phyloP scores from a whole-genome alignment of 2,797 vertebrate species.

The Rousettus madagascariensis region DNA sequence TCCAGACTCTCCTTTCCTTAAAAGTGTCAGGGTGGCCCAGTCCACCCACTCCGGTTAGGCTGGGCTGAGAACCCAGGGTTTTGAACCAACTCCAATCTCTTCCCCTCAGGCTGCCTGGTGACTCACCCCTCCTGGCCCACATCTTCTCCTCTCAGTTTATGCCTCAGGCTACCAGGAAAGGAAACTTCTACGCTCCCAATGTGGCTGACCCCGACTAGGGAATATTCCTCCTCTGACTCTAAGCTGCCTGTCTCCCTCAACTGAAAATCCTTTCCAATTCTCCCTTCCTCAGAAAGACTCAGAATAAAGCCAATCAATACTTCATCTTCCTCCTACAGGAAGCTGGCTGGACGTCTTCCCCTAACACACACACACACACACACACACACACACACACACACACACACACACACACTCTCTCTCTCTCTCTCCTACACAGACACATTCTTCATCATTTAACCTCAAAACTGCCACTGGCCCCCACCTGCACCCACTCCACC shows the following conservation, averaged over 20 bases:
- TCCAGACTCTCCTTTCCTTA: not conserved
- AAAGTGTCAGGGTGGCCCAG: not conserved
- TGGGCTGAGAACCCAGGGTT: not conserved
- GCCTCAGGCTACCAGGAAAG: not conserved
- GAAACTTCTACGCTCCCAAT: not conserved
- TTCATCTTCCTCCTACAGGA: not conserved
- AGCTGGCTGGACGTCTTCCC: not conserved
- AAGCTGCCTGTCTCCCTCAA: not conserved
- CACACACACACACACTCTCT: not conserved
- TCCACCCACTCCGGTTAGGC: not conserved
- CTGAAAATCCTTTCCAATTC: not conserved
- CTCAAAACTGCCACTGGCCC: not conserved
- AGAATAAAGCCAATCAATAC: not conserved
- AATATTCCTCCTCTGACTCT: not conserved
- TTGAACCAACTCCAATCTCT: not conserved
- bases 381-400: not conserved
- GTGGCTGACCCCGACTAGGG: not conserved
- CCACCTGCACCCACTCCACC: not conserved
- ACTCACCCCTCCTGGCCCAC: not conserved
- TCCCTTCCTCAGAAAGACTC: constrained; percentile 23
- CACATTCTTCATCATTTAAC: not conserved
- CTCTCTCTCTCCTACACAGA: not conserved
- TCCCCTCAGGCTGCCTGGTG: not conserved
- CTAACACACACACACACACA: not conserved
- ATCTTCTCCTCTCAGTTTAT: not conserved